These are phyloP conservation scores for Aythya baeri DNA, from an alignment of 2,113 vertebrate species.

Conservation along the genomic window DNA sequence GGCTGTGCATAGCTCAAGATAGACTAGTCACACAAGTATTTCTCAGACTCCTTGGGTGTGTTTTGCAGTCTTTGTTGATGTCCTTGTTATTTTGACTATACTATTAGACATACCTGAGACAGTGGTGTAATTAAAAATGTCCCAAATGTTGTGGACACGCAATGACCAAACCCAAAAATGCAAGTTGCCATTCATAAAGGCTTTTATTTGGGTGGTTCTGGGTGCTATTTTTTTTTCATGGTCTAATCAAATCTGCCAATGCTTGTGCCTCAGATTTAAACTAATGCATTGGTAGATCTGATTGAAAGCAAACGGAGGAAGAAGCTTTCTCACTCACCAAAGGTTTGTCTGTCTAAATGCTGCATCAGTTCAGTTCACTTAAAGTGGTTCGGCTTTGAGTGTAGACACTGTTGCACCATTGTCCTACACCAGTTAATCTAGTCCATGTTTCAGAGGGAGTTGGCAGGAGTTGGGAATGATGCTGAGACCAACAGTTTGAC, in stretches of 20 bases:
- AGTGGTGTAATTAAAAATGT: not conserved
- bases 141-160: not conserved
- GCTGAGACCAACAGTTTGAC: not conserved
- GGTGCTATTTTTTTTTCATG: conserved; percentile 45
- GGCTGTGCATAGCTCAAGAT: not conserved
- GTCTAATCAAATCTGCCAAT: conserved; percentile 34
- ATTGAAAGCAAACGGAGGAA: conserved; percentile 18
- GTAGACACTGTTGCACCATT: conserved; percentile 48
- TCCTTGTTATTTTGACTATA: conserved; percentile 6
- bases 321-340: conserved; percentile 64
- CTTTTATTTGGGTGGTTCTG: conserved; percentile 28
- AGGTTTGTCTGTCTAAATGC: conserved; percentile 67
- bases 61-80: conserved; percentile 30
- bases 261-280: conserved; percentile 32
- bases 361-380: conserved; percentile 62
- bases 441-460: not conserved
- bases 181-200: not conserved
- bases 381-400: conserved; percentile 54
- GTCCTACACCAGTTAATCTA: conserved; percentile 22
- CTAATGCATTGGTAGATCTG: conserved; percentile 40
- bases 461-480: not conserved
- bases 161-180: conserved; percentile 53
- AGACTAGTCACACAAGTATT: conserved; percentile 1
- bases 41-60: not conserved
- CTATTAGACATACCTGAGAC: conserved; percentile 15